Evolutionary conservation across 2,888 invertebrate species (phyloP).

Genomic region (Apamea crenata): DNA sequence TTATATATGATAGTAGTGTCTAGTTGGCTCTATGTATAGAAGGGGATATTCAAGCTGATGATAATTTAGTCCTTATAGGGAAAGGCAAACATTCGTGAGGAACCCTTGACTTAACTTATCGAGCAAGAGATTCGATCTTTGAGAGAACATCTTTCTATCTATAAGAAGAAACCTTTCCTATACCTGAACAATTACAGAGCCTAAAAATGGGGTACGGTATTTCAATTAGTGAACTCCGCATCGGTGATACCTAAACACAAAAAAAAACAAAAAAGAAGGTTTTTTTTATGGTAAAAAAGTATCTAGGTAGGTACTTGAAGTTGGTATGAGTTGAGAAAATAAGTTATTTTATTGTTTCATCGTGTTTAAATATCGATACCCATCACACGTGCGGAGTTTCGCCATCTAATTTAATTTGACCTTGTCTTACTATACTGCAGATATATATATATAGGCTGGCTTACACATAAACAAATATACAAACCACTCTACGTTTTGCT

Average conservation of each 20-base stretch:
- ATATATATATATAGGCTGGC: not conserved
- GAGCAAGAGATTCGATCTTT: not conserved
- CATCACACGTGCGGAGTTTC: not conserved
- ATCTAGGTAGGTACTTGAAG: too few relatives aligned
- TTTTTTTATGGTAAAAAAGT: too few relatives aligned
- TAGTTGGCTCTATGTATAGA: not conserved
- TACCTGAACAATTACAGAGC: not conserved
- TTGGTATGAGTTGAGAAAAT: too few relatives aligned
- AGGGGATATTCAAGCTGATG: not conserved
- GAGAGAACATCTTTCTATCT: not conserved
- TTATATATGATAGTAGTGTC: not conserved
- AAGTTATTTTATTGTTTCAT: not conserved
- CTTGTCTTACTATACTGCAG: not conserved
- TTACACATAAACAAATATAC: constrained; percentile 3
- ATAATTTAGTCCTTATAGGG: not conserved
- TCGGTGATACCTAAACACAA: not conserved
- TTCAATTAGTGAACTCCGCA: not conserved
- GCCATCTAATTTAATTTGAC: not conserved
- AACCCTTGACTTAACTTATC: not conserved
- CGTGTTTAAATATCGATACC: not conserved
- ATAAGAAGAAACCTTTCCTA: not conserved
- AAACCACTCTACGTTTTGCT: constrained; percentile 2
- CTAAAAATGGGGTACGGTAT: not conserved
- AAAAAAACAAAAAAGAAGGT: too few relatives aligned
- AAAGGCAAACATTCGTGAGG: not conserved